Base-by-base conservation (phyloP, 2,113 vertebrate genomes). In the Petrocephalus zakoni region DNA sequence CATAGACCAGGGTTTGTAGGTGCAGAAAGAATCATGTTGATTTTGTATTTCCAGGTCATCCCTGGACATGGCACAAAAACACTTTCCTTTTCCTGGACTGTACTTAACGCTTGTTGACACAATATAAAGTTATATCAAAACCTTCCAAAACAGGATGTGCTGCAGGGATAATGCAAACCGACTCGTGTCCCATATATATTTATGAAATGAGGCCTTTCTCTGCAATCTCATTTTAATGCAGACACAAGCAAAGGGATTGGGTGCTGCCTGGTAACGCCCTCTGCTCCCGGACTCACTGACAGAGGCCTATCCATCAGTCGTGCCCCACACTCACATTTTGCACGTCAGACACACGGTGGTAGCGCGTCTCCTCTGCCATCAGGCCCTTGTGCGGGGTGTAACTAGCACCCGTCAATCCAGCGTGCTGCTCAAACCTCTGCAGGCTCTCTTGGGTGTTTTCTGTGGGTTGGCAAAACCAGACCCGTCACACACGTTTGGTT, bases 341-440 rank as follows among this genome's bases (percentile, higher is more conserved):
- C 0, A 96, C 96, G 55, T 99, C 98, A 49, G 96, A 94, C 90
- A 97, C 94, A 0, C 96, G 94, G 89, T 97, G 96, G 90, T 97
- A 98, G 90, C 95, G 95, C 29, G 95, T 96, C 91, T 99, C 98
- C 93, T 99, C 98, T 0, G 97, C 95, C 88, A 96, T 96, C 42
- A 99, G 96, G 90, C 98, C 98, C 92, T 97, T 99, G 95, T 97
- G 97, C 13, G 98, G 98, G 37, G 96, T 96, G 93, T 99, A 99
- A 22, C 96, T 96, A 22, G 96, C 94, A 42, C 97, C 98, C 61
- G 96, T 97, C 95, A 99, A 95, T 17, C 98, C 98, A 64, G 97
- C 97, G 93, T 97, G 97, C 92, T 97, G 96, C 92, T 99, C 97
- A 90, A 99, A 99, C 89, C 92, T 97, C 64, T 97, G 97, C 86